phyloP scores from a whole-genome alignment of 2,113 vertebrate species.

The Paratilapia polleni region DNA sequence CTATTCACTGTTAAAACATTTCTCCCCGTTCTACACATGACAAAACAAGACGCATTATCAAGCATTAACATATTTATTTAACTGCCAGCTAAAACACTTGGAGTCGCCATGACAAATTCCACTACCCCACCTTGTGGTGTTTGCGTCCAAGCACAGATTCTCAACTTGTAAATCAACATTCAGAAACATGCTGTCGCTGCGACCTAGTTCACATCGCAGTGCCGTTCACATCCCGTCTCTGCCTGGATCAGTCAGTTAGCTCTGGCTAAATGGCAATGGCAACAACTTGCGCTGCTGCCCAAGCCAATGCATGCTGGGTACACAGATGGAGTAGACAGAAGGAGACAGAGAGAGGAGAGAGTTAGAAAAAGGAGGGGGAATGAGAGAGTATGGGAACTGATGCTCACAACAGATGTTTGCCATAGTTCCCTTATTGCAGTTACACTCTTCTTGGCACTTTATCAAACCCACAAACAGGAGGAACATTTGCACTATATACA shows the following conservation, averaged over 20 bases:
- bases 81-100: constrained; percentile 41
- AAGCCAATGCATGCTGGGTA: constrained; percentile 77
- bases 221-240: constrained; percentile 55
- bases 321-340: constrained; percentile 80
- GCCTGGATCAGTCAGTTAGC: constrained; percentile 70
- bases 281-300: constrained; percentile 46
- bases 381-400: constrained; percentile 64
- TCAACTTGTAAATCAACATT: constrained; percentile 67
- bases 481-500: constrained; percentile 49
- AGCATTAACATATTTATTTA: constrained; percentile 34
- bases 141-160: constrained; percentile 65
- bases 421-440: constrained; percentile 70
- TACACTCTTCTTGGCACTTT: constrained; percentile 68
- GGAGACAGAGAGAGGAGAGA: constrained; percentile 51
- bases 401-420: constrained; percentile 77
- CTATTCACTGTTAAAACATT: constrained; percentile 2
- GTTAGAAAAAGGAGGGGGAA: constrained; percentile 22
- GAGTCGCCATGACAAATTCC: constrained; percentile 60
- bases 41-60: constrained; percentile 35
- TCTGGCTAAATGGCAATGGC: constrained; percentile 69
- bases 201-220: constrained; percentile 59
- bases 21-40: constrained; percentile 26
- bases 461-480: constrained; percentile 66
- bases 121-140: constrained; percentile 78
- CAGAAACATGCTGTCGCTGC: constrained; percentile 44